Conservation (phyloP, 1,140 invertebrate species). For the Metaphire vulgaris region DNA sequence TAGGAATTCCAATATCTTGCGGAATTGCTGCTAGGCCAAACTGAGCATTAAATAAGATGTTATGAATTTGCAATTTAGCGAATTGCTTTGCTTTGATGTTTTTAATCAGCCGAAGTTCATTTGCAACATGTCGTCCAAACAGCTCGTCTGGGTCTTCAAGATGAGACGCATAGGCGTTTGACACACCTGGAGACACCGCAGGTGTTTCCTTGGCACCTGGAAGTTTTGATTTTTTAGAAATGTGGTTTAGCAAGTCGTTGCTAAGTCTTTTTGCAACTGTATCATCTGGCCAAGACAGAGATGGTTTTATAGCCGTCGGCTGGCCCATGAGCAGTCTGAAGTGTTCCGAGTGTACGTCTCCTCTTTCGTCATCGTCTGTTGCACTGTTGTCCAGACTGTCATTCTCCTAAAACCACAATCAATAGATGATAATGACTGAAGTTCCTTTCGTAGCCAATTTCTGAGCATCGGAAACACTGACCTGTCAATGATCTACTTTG, state of each 20-base stretch:
- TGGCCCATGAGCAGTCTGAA: neutral
- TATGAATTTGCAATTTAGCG: neutral
- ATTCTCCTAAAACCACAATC: too few species aligned
- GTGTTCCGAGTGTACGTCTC: neutral
- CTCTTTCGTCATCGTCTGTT: neutral
- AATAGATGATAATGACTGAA: too few species aligned
- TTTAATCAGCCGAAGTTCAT: neutral
- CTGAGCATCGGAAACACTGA: too few species aligned
- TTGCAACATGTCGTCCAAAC: neutral
- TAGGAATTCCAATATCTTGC: neutral
- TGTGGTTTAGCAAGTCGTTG: neutral
- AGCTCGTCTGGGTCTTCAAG: neutral
- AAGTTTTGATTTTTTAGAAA: neutral
- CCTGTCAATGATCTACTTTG: too few species aligned
- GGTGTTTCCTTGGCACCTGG: neutral
- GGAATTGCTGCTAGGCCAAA: neutral
- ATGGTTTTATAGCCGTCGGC: neutral
- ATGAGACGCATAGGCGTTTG: too few species aligned
- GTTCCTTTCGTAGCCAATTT: too few species aligned
- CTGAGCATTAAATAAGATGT: neutral
- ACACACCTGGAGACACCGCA: too few species aligned
- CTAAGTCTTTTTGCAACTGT: neutral
- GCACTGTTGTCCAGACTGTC: neutral
- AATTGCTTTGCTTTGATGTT: neutral
- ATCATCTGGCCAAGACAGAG: neutral